Evolutionary conservation across 2,113 vertebrate species (phyloP).

Genomic region (Phasianus colchicus): DNA sequence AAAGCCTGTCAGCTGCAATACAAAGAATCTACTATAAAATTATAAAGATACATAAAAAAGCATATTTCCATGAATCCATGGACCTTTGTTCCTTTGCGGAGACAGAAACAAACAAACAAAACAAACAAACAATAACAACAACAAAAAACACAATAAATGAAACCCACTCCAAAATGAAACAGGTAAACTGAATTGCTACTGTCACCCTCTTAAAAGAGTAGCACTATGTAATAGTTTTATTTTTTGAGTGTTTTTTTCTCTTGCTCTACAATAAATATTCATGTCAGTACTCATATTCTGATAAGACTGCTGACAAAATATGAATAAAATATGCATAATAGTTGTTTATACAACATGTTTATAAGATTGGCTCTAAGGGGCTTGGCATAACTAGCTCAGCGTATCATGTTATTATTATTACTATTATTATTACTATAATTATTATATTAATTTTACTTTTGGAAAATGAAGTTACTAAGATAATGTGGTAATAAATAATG

Average conservation of each 20-base stretch:
- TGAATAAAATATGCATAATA: neutral
- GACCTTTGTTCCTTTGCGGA: neutral
- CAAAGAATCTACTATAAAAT: neutral
- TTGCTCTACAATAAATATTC: neutral
- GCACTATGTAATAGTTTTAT: neutral
- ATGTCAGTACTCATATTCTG: neutral
- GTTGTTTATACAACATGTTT: neutral
- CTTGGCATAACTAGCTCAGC: neutral
- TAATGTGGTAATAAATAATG: neutral
- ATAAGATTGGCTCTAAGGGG: neutral
- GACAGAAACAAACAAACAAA: neutral
- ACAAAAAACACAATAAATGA: neutral
- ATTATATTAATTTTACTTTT: neutral
- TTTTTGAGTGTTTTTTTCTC: neutral
- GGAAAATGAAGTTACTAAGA: neutral
- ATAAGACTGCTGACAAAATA: neutral
- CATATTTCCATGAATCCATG: neutral
- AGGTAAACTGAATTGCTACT: neutral
- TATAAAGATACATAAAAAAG: neutral
- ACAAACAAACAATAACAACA: too few relatives aligned
- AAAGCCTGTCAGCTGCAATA: accelerated
- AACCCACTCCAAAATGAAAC: neutral
- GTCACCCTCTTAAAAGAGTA: neutral
- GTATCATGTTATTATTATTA: neutral
- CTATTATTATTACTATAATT: neutral